Percentiles rank a stretch among this genome's conserved stretches.
Conservation (phyloP, 2,113 vertebrate species). For the Litocranius walleri region DNA sequence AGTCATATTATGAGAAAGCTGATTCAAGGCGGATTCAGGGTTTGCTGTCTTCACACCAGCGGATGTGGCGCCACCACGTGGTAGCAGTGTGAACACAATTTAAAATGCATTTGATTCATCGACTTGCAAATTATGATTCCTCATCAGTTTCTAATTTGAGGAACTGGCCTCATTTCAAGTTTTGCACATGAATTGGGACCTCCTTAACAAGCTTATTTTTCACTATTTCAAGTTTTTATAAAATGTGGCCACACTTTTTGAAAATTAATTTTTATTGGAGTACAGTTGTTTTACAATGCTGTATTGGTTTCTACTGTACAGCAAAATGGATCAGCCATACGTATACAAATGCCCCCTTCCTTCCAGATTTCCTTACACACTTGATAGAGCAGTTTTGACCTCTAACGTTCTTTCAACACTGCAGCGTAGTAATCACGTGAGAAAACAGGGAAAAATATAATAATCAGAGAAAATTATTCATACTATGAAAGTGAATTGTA, state of each 20-base stretch:
- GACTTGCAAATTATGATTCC: background rate
- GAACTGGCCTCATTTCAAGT: background rate
- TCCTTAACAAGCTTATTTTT: background rate
- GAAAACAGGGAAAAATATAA: background rate
- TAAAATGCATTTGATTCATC: background rate
- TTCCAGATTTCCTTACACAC: background rate
- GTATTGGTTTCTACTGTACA: background rate
- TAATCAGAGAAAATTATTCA: background rate
- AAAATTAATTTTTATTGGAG: background rate
- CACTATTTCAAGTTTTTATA: background rate
- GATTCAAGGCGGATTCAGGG: background rate
- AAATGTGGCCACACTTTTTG: background rate
- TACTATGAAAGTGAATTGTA: background rate
- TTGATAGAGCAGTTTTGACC: background rate
- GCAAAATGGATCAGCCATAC: background rate
- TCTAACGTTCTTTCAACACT: background rate
- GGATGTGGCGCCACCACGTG: conserved; percentile 70
- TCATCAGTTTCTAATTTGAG: background rate
- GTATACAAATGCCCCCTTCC: background rate
- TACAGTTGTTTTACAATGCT: background rate
- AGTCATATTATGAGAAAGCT: background rate
- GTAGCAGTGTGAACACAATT: conserved; percentile 20
- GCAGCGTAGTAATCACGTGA: background rate
- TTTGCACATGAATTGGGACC: background rate
- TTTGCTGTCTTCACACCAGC: conserved; percentile 37